Percentiles rank a stretch among this genome's conserved stretches.
Conservation (phyloP, 2,888 invertebrate species). For the Gastrophysa polygoni region DNA sequence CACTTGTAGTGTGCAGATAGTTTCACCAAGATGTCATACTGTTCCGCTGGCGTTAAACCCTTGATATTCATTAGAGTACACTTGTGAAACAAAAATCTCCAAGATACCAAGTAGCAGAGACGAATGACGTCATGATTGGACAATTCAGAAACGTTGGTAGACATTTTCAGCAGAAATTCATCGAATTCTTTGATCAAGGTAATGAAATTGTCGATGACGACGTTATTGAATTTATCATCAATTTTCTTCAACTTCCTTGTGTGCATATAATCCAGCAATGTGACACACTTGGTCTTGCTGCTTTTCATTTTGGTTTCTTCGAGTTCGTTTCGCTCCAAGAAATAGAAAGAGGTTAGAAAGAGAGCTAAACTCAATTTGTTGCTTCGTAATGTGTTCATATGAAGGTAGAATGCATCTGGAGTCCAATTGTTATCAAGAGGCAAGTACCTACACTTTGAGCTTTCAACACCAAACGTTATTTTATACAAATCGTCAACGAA, state of each 20-base stretch:
- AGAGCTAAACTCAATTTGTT: constrained; percentile 36
- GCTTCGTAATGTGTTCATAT: constrained; percentile 14
- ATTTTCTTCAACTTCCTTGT: constrained; percentile 54
- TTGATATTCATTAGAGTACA: constrained; percentile 52
- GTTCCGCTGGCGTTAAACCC: constrained; percentile 34
- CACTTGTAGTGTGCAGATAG: constrained; percentile 76
- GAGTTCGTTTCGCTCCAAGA: constrained; percentile 24
- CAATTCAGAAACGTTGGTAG: constrained; percentile 47
- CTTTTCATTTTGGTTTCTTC: constrained; percentile 29
- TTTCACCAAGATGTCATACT: constrained; percentile 64
- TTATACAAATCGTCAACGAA: constrained; percentile 17
- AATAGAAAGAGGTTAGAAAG: constrained; percentile 29
- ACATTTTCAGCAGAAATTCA: constrained; percentile 55
- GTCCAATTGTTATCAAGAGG: constrained; percentile 53
- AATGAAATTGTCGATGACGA: constrained; percentile 63
- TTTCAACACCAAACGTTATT: neutral
- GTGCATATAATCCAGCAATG: constrained; percentile 60
- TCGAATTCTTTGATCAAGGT: constrained; percentile 60
- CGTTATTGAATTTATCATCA: constrained; percentile 61
- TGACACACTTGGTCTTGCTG: constrained; percentile 53
- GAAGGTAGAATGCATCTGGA: constrained; percentile 37
- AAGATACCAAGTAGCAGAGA: constrained; percentile 61
- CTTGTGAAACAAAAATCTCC: constrained; percentile 57
- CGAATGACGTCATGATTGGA: constrained; percentile 56
- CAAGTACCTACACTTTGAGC: constrained; percentile 21